Evolutionary conservation across 1,140 invertebrate species (phyloP).

Genomic region (Hycleus phaleratus): DNA sequence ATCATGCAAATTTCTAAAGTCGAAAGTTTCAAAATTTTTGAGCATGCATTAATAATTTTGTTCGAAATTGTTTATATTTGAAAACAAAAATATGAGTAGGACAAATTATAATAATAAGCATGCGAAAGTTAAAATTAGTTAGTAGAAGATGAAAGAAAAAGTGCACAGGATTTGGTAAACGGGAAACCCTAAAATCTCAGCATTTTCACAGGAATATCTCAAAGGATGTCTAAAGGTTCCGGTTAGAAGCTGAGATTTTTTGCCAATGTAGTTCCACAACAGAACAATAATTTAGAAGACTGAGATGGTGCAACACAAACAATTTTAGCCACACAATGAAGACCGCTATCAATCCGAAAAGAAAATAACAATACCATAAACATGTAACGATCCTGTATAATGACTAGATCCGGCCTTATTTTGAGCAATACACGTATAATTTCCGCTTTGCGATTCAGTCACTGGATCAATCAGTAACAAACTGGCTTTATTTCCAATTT

Average conservation of each 20-base stretch:
- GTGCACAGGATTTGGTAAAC: conserved; percentile 19
- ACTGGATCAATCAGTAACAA: conserved; percentile 63
- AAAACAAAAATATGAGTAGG: conserved; percentile 21
- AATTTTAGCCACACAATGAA: conserved; percentile 10
- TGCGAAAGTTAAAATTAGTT: conserved; percentile 18
- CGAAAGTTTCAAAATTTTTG: conserved; percentile 3
- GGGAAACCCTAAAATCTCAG: conserved; percentile 32
- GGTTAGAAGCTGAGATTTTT: conserved; percentile 9
- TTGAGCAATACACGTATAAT: conserved; percentile 49
- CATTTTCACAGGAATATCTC: neutral
- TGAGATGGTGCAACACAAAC: conserved; percentile 8
- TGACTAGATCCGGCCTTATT: conserved; percentile 45
- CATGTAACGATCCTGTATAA: conserved; percentile 56
- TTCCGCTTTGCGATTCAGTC: conserved; percentile 41
- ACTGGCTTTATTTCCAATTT: conserved; percentile 59
- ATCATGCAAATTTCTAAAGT: conserved; percentile 12
- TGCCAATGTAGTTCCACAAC: neutral
- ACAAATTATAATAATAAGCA: conserved; percentile 26
- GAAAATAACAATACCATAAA: conserved; percentile 41
- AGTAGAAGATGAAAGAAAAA: conserved; percentile 13
- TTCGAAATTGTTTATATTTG: conserved; percentile 3
- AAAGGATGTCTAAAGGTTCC: conserved; percentile 10
- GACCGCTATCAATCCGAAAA: conserved; percentile 6
- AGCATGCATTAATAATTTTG: conserved; percentile 14
- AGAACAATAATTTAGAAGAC: too few species aligned